phyloP scores from a whole-genome alignment of 2,888 invertebrate genomes.

The Acrobasis consociella region DNA sequence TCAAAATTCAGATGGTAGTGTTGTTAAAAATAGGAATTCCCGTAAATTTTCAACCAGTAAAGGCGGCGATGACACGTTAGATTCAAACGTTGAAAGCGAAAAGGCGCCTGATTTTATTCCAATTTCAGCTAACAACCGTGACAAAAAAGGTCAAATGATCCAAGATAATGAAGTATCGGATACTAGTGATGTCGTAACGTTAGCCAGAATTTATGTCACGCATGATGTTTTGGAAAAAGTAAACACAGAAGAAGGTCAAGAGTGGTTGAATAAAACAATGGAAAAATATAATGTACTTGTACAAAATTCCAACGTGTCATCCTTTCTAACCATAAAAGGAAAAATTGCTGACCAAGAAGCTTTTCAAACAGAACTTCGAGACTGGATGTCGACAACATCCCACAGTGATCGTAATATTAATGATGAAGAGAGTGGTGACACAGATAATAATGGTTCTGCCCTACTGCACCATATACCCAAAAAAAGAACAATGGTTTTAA shows the following conservation, averaged over 20 bases:
- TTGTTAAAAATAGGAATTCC: slow-evolving; percentile 33
- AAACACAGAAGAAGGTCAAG: slow-evolving; percentile 68
- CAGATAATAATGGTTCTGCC: not conserved
- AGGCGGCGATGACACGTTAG: slow-evolving; percentile 33
- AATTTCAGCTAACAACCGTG: slow-evolving; percentile 57
- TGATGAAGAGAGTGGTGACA: slow-evolving; percentile 37
- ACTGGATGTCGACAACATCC: slow-evolving; percentile 52
- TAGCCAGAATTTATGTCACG: slow-evolving; percentile 77
- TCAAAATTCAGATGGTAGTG: slow-evolving; percentile 40
- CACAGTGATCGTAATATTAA: slow-evolving; percentile 29
- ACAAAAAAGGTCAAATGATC: slow-evolving; percentile 68
- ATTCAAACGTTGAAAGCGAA: slow-evolving; percentile 36
- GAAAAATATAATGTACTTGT: slow-evolving; percentile 61
- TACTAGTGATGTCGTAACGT: slow-evolving; percentile 64
- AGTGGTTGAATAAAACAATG: slow-evolving; percentile 65
- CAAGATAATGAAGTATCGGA: slow-evolving; percentile 77
- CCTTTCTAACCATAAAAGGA: slow-evolving; percentile 76
- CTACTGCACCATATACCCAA: slow-evolving; percentile 53
- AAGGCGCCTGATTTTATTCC: slow-evolving; percentile 59
- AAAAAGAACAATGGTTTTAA: slow-evolving; percentile 56
- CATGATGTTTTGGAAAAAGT: slow-evolving; percentile 73
- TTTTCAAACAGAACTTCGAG: slow-evolving; percentile 74
- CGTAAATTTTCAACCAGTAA: slow-evolving; percentile 44
- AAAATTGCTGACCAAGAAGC: slow-evolving; percentile 73
- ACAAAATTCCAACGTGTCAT: slow-evolving; percentile 56